Conservation (phyloP, 2,888 invertebrate genomes). For the Scaptomyza reducta region DNA sequence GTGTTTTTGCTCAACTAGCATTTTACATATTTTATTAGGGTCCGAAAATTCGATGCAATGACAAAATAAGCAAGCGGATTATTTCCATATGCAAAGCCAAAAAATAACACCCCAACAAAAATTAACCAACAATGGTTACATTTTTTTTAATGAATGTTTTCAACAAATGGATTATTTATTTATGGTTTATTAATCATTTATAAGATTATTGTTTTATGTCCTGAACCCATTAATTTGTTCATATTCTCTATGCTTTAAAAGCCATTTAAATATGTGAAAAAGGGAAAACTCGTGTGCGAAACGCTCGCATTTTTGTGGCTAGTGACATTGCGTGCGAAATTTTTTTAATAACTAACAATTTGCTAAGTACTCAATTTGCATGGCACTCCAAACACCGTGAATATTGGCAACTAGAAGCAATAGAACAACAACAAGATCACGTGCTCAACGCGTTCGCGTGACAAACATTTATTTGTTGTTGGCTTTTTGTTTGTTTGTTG, state of each 20-base stretch:
- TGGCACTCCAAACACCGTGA: constrained; percentile 35
- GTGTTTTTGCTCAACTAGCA: background rate
- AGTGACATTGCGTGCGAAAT: constrained; percentile 41
- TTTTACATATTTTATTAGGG: background rate
- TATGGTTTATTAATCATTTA: background rate
- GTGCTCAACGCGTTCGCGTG: constrained; percentile 48
- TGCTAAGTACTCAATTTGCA: constrained; percentile 71
- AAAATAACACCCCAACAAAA: background rate
- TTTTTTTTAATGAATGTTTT: background rate
- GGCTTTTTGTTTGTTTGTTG: constrained; percentile 4
- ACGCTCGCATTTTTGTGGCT: constrained; percentile 14
- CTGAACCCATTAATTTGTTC: too few species aligned
- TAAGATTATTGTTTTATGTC: background rate
- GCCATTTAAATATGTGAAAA: background rate
- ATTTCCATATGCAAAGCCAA: background rate
- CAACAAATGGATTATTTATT: constrained; percentile 16
- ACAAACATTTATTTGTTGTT: constrained; percentile 37
- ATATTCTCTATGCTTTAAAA: background rate
- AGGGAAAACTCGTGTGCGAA: constrained; percentile 4
- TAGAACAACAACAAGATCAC: constrained; percentile 29
- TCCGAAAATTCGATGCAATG: background rate
- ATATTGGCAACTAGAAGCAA: background rate
- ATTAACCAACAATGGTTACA: background rate
- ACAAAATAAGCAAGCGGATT: background rate
- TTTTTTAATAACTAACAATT: constrained; percentile 64